phyloP scores from a whole-genome alignment of 37 sponge, comb jelly and placozoan species.

The Beroe forskalii region DNA sequence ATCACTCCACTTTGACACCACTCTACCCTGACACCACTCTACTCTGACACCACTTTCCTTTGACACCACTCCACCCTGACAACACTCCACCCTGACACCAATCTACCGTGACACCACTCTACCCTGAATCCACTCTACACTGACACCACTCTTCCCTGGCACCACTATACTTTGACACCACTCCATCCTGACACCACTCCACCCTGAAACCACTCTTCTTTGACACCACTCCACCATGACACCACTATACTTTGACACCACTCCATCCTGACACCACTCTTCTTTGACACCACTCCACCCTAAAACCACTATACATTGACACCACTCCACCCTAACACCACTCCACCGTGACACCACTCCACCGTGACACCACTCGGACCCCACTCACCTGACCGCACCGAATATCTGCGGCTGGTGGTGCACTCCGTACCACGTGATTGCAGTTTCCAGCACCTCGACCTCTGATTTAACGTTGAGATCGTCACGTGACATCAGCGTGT shows the following conservation, averaged over 20 bases:
- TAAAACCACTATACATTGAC: too few species aligned
- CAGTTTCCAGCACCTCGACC: neutral
- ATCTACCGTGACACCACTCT: neutral
- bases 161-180: neutral
- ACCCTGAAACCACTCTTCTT: neutral
- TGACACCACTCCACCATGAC: too few species aligned
- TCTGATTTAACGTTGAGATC: neutral
- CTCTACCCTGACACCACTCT: neutral
- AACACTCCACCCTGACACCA: neutral
- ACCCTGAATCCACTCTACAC: too few species aligned
- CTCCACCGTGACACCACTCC: too few species aligned
- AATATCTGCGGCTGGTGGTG: slow-evolving; percentile 19
- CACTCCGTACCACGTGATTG: slow-evolving; percentile 24
- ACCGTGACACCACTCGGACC: neutral
- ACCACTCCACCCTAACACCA: too few species aligned
- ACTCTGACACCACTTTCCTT: neutral
- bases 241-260: too few species aligned
- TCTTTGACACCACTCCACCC: too few species aligned
- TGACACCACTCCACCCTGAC: too few species aligned
- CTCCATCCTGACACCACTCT: too few species aligned
- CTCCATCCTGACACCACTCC: too few species aligned
- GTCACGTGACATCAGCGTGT: slow-evolving; percentile 1
- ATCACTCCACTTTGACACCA: too few species aligned
- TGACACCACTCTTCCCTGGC: too few species aligned
- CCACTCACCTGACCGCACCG: slow-evolving; percentile 15